Base-by-base conservation (phyloP, 2,797 vertebrate species). In the Acipenser transmontanus region DNA sequence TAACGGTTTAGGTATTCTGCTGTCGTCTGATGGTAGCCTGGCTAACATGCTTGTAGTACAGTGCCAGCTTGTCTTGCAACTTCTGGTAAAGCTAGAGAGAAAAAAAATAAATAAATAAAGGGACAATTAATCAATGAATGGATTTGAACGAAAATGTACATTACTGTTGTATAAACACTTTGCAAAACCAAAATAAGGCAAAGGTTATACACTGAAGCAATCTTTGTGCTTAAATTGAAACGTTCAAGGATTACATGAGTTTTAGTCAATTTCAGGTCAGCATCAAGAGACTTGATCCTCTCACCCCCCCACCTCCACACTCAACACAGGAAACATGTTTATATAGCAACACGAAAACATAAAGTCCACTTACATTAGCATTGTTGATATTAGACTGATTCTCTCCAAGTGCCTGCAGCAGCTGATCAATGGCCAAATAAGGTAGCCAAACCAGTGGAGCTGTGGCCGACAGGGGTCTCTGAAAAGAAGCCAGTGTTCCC, bases 401-500 rank as follows among this genome's bases (percentile, higher is more conserved):
- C 72, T 95, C 90, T 1, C 79, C 79, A 49, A 99, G 86, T 0
- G 85, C 85, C 48, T 91, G 90, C 50, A 97, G 89, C 61, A 98
- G 92, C 77, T 98, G 94, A 76, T 98, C 95, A 0, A 99, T 93
- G 51, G 94, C 84, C 0, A 94, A 93, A 76, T 98, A 98, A 0
- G 96, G 95, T 8, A 99, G 85, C 96, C 97, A 98, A 0, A 95
- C 91, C 0, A 84, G 78, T 0, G 93, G 87, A 0, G 90, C 85
- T 0, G 89, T 91, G 1, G 93, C 91, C 0, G 95, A 97, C 4
- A 98, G 85, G 0, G 97, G 94, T 20, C 84, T 80, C 97, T 98
- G 81, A 7, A 77, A 74, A 52, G 1, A 5, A 51, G 75, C 56
- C 34, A 34, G 34, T 34, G 34, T 34, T 34, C 34, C 34, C 4